Evolutionary conservation across 1,140 invertebrate species (phyloP), one percentile per base, ranked within the genome.

Genomic region (Habropoda laboriosa): DNA sequence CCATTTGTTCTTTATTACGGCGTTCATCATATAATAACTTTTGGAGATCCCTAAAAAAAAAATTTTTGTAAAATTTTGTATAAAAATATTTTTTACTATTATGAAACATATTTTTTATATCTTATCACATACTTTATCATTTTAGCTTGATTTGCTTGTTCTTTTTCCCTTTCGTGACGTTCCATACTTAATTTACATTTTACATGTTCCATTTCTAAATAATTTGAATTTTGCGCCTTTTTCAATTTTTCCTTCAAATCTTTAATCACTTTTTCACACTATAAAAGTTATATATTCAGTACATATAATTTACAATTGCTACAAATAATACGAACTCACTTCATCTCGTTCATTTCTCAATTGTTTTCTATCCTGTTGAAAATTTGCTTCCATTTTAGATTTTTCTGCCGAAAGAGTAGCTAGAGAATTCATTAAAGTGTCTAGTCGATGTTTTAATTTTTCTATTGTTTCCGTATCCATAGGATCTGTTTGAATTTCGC

Each of bases 391-490:
- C 95, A 97, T 96, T 76, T 95, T 95, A 16, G 96, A 95, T 89
- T 97, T 98, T 90, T 98, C 97, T 21, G 95, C 94, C 10, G 96
- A 96, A 21, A 98, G 92, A n/a, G 96, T 97, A 1, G 96, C 95
- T 38, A 98, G 88, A 3, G 97, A 97, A 83, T 95, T 93, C 89
- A 96, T 96, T 40, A 97, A 93, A 1, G 95, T 95, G 32, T 95
- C 93, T 18, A 98, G 80, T 80, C 95, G 94, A 78, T 82, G 87
- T 86, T 93, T 92, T 38, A 95, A 90, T 18, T 94, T 90, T 67
- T 94, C 92, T n/a, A 87, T 76, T 1, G 87, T 89, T 58, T 93
- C 92, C 27, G 53, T 66, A 67, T 89, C 90, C 30, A 35, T 81
- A n/a, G 83, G 49, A 45, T 89, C 89, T 35, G 81, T 89, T 32